Evolutionary conservation across 2,797 vertebrate genomes (phyloP), one percentile per base, ranked within the genome.

Genomic region (Myotis vivesi): DNA sequence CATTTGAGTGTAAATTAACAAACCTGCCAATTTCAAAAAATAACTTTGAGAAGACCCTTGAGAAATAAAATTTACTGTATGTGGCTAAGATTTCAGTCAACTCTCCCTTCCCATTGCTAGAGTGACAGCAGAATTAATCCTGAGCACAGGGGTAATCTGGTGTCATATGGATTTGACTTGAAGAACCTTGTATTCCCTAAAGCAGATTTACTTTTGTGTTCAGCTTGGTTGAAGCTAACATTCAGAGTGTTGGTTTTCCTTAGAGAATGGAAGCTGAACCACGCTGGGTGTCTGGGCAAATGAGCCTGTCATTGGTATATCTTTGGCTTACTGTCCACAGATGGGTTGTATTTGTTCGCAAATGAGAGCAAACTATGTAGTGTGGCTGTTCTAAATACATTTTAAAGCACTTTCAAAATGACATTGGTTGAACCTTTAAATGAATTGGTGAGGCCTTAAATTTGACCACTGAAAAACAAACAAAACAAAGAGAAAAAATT

Each of bases 1-100:
- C 38, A 82, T 88, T 41, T 87, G 22, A 75, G 36, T 41, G 28
- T 41, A 91, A 88, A 92, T 75, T 83, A 89, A 85, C n/a, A 86
- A 41, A 33, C 8, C 33, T 62, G 11, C 4, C 28, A 93, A 57
- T 86, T 93, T 86, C 69, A 94, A 82, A 94, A 95, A 64, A 71
- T 41, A 73, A 46, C 17, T 85, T 88, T 64, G 11, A 13, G 57
- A 92, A 36, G 2, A 17, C 16, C 28, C n/a, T 82, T 90, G 76
- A 92, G 23, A 94, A 94, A 88, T 59, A 76, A 30, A 44, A 69
- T 90, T 49, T 79, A 38, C 5, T 59, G 8, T 19, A 10, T 46
- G 17, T 46, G 25, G 25, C 13, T 55, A 80, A 95, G 92, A 90
- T 79, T 91, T 82, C n/a, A 79, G 36, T 36, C 15, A 87, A 75